Evolutionary conservation across 2,888 invertebrate genomes (phyloP).

Genomic region (Diarsia dahlii): DNA sequence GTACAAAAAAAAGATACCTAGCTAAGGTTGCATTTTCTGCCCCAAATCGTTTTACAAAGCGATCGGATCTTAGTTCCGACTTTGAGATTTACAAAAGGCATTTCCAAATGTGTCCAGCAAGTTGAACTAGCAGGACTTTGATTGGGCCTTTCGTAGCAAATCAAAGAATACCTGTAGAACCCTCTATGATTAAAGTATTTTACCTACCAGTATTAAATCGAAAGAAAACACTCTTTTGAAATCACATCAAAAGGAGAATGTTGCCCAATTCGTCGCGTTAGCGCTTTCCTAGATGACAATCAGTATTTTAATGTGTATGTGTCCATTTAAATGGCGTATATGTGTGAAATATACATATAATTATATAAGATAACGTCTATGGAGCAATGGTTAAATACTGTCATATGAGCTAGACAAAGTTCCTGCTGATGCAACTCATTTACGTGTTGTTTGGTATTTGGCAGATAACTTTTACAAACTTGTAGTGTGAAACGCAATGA

Average conservation of each 20-base stretch:
- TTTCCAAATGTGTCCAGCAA: no score
- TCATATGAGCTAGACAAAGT: slow-evolving; percentile 4
- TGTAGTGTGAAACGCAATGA: not conserved
- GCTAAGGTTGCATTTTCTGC: no score
- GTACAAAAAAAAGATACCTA: no score
- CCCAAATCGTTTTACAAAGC: no score
- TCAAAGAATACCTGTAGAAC: no score
- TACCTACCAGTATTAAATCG: no score
- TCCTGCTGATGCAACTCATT: slow-evolving; percentile 47
- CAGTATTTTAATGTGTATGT: slow-evolving; percentile 21
- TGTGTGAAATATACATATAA: slow-evolving; percentile 44
- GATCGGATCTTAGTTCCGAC: no score
- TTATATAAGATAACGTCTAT: slow-evolving; percentile 34
- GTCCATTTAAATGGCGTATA: not conserved
- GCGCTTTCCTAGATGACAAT: slow-evolving; percentile 35
- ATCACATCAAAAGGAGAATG: not conserved
- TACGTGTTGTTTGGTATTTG: slow-evolving; percentile 5
- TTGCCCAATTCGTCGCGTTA: slow-evolving; percentile 2
- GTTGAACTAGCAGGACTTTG: no score
- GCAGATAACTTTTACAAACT: not conserved
- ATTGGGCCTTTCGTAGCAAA: no score
- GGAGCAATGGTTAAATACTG: slow-evolving; percentile 17
- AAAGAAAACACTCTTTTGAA: slow-evolving; percentile 17
- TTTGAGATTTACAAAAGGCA: no score
- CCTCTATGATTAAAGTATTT: no score